Base-by-base conservation (phyloP, 2,888 invertebrate species). In the Monopis laevigella region DNA sequence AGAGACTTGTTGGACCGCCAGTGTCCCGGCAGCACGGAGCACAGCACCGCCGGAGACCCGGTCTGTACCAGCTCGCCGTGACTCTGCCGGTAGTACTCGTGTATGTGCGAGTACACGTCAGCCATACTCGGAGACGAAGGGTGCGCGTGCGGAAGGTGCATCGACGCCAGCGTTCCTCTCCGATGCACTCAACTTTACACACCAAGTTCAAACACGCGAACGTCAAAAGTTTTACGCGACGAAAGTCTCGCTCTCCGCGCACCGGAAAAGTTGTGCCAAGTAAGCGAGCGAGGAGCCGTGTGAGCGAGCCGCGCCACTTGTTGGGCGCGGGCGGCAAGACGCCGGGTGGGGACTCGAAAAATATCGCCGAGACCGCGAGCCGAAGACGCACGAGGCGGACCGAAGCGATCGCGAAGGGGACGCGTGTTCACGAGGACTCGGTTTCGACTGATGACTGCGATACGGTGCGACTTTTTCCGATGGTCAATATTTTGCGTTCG, bases 1-100 rank as follows among this genome's bases (percentile, higher is more conserved):
- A 99, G 81, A 14, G 96, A 95, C 77, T 99, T 99, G 83, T 99
- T 99, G 39, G 90, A 96, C 46, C 99, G 85, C 98, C 98, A 99
- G 65, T 99, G 99, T 0, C 87, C 87, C 2, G 99, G 99, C 51
- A 99, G 81, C 2, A 88, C 89, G 39, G 96, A 95, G 81, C 98
- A 99, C 45, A 98, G 83, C 50, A 99, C 92, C 48, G 96, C 92
- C 1, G 98, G 98, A 47, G 95, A 95, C 39, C 96, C 98, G 18
- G 98, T 98, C 66, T 90, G 89, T 52, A 96, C 91, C 59, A 98
- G 82, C 63, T 94, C 93, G n/a, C 96, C 96, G 59, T 95, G 94
- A 61, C 90, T 93, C 60, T 93, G 93, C 68, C 90, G 87, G 51
- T 92, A 85, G 58, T 89, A 88, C 56, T 92, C 91, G 62, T 90